These are phyloP conservation scores for Ariopsis seemanni DNA, from an alignment of 2,113 vertebrate genomes.

Conservation along the genomic window DNA sequence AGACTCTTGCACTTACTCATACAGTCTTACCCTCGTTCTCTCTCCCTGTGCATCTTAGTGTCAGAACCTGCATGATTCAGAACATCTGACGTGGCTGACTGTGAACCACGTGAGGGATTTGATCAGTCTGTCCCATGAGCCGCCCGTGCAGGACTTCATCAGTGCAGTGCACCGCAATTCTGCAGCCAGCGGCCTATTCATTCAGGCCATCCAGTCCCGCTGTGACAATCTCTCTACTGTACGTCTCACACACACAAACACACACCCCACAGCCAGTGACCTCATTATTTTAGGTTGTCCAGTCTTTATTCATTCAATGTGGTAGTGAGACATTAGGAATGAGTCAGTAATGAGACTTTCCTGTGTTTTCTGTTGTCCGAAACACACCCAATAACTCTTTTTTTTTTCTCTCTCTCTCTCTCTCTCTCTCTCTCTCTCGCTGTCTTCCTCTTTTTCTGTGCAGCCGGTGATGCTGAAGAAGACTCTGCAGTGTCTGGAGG, in stretches of 20 bases:
- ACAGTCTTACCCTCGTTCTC: background rate
- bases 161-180: conserved; percentile 95
- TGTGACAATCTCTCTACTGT: conserved; percentile 91
- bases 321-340: background rate
- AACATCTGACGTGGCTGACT: conserved; percentile 95
- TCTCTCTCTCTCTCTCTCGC: background rate
- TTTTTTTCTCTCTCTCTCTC: background rate
- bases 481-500: conserved; percentile 92
- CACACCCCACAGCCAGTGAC: background rate
- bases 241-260: conserved; percentile 59
- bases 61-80: conserved; percentile 97
- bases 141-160: conserved; percentile 96
- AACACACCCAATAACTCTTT: background rate
- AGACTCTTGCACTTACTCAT: background rate
- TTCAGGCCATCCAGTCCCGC: conserved; percentile 95
- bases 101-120: conserved; percentile 96
- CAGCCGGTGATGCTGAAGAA: conserved; percentile 92
- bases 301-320: background rate
- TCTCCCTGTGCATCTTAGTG: conserved; percentile 72
- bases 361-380: background rate
- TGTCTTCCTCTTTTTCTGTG: background rate
- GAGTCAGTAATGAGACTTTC: background rate
- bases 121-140: conserved; percentile 91
- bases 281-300: background rate
- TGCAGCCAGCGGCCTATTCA: conserved; percentile 95